Evolutionary conservation across 1,140 invertebrate genomes (phyloP).

Genomic region (Neomicropteryx cornuta): DNA sequence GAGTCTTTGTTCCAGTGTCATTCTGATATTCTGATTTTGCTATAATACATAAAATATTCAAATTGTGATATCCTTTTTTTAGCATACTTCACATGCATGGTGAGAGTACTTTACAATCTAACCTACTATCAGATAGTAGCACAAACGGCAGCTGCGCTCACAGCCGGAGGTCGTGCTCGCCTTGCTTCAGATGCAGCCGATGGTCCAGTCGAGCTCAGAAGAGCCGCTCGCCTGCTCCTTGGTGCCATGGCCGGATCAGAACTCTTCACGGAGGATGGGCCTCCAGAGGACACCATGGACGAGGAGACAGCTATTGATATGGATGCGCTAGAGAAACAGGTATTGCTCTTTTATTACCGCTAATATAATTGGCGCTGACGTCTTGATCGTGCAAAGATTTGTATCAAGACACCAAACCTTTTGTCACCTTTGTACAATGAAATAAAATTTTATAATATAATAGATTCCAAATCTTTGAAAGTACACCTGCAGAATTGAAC

Average conservation of each 20-base stretch:
- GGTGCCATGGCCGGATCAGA: slow-evolving; percentile 21
- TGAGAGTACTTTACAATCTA: slow-evolving; percentile 79
- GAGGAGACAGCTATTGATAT: slow-evolving; percentile 5
- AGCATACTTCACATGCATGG: slow-evolving; percentile 80
- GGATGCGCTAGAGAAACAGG: slow-evolving; percentile 8
- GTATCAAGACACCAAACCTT: too few relatives aligned
- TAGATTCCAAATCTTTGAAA: too few relatives aligned
- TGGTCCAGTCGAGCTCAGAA: slow-evolving; percentile 11
- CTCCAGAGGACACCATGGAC: slow-evolving; percentile 12
- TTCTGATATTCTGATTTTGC: slow-evolving; percentile 1
- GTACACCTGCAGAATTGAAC: too few relatives aligned
- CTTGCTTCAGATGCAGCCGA: slow-evolving; percentile 17
- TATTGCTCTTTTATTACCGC: slow-evolving; percentile 16
- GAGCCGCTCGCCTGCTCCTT: slow-evolving; percentile 20
- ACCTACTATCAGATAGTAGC: slow-evolving; percentile 78
- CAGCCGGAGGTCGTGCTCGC: slow-evolving; percentile 30
- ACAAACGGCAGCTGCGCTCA: slow-evolving; percentile 49
- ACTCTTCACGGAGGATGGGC: slow-evolving; percentile 26
- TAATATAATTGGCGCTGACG: too few relatives aligned
- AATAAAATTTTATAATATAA: too few relatives aligned
- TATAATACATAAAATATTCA: too few relatives aligned
- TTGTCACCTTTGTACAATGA: too few relatives aligned
- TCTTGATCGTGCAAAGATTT: too few relatives aligned
- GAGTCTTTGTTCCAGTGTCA: slow-evolving; percentile 3
- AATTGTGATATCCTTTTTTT: slow-evolving; percentile 20